Evolutionary conservation across 2,797 vertebrate species (phyloP).

Genomic region (Orientallactaga sibirica): DNA sequence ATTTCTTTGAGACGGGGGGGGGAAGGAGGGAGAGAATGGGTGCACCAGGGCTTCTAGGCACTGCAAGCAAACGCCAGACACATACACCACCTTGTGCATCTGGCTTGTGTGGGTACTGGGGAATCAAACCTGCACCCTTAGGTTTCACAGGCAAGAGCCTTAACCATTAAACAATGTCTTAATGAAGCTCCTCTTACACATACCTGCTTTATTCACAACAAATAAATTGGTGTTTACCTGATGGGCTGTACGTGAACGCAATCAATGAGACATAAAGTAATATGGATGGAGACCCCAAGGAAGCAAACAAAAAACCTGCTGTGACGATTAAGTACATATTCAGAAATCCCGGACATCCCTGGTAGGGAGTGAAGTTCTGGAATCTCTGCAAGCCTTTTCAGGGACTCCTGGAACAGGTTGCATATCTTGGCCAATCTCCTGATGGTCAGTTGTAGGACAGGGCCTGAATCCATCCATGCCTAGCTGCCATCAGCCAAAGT

Average conservation of each 20-base stretch:
- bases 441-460: not conserved
- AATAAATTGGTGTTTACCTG: not conserved
- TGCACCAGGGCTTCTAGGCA: no score
- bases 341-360: not conserved
- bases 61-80: no score
- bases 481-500: not conserved
- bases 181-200: not conserved
- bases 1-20: no score
- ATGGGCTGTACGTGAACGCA: not conserved
- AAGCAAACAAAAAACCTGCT: no score
- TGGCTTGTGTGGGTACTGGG: no score
- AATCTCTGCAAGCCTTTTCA: not conserved
- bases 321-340: rapidly evolving
- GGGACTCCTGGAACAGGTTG: not conserved
- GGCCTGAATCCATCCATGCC: not conserved
- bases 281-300: not conserved
- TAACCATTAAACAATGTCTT: no score
- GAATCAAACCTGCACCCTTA: no score
- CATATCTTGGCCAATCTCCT: not conserved
- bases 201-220: not conserved
- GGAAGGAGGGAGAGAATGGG: no score
- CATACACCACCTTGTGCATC: no score
- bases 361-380: not conserved
- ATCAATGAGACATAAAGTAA: not conserved
- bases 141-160: no score